phyloP scores from a whole-genome alignment of 2,797 vertebrate genomes.

The Furcifer pardalis region DNA sequence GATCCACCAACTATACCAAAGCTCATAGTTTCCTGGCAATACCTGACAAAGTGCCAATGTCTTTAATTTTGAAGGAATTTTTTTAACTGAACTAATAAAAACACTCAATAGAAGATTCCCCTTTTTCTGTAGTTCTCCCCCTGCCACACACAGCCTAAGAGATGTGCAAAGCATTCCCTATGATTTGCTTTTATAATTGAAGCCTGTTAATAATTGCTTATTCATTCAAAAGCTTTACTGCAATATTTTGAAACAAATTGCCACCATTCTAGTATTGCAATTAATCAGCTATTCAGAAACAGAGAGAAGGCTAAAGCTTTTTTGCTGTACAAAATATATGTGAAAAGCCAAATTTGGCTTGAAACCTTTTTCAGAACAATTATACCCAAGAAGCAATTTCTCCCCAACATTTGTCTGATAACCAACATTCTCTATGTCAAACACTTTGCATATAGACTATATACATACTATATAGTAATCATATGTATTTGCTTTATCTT shows the following conservation, averaged over 20 bases:
- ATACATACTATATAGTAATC: neutral
- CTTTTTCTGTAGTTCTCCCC: conserved; percentile 61
- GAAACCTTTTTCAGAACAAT: conserved; percentile 68
- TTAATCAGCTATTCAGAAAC: conserved; percentile 74
- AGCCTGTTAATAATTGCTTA: conserved; percentile 72
- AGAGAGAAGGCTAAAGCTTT: conserved; percentile 66
- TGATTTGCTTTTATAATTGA: conserved; percentile 61
- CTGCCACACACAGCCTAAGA: conserved; percentile 30
- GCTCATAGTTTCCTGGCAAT: conserved; percentile 65
- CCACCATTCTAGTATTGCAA: conserved; percentile 69
- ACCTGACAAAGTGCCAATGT: conserved; percentile 68
- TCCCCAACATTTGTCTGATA: conserved; percentile 59
- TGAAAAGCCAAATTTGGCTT: conserved; percentile 63
- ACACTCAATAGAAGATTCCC: conserved; percentile 28
- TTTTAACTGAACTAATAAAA: neutral
- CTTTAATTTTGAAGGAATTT: conserved; percentile 36
- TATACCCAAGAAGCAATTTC: conserved; percentile 59
- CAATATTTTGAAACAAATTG: conserved; percentile 78
- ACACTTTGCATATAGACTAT: neutral
- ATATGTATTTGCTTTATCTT: conserved; percentile 11
- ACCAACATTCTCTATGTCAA: conserved; percentile 13
- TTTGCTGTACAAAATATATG: conserved; percentile 62
- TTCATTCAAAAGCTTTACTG: conserved; percentile 72
- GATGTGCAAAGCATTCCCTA: conserved; percentile 63
- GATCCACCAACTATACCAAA: conserved; percentile 41